Evolutionary conservation across 2,113 vertebrate species (phyloP), one percentile per base, ranked within the genome.

Genomic region (Triplophysa tibetana): DNA sequence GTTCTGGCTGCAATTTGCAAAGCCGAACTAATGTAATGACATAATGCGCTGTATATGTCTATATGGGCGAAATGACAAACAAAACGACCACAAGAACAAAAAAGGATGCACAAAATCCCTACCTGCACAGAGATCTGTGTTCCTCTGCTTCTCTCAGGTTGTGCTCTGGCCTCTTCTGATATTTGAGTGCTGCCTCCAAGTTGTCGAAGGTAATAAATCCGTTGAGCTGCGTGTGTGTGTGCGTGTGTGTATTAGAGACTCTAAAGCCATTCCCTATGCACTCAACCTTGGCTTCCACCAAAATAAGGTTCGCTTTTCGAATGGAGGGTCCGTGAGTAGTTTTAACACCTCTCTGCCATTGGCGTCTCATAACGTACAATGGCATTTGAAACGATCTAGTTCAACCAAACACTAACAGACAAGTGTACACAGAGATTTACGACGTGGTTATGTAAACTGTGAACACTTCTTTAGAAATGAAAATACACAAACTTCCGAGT

Each of bases 201-300:
- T 88, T 88, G 83, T 87, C 84, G 77, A 83, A 60, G 83, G 92
- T 90, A 91, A 92, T 90, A 91, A 90, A 93, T 92, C 88, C 90
- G 80, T 88, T 80, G 81, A 80, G 89, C 81, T 79, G 74, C 8
- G 50, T 75, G 80, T 82, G 78, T 69, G 70, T 80, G 77, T 65
- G 79, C 50, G 87, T 29, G 26, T 29, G 26, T 29, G 24, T 82
- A 70, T 77, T 87, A 87, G 86, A 83, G 90, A 81, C 70, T 73
- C 76, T 13, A 14, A 21, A 52, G 48, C 69, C 26, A 23, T 76
- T 45, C 64, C 58, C 83, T 79, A 82, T 83, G 84, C 77, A 88
- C 83, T 84, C 66, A 78, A 81, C 84, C 70, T 73, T 79, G 70
- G 74, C 43, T 83, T 89, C 88, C 83, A 84, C 87, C 88, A 88